Percentiles rank a stretch among this genome's conserved stretches.
These are phyloP conservation scores for Erythrolamprus reginae DNA, from an alignment of 2,113 vertebrate genomes.

Conservation along the genomic window DNA sequence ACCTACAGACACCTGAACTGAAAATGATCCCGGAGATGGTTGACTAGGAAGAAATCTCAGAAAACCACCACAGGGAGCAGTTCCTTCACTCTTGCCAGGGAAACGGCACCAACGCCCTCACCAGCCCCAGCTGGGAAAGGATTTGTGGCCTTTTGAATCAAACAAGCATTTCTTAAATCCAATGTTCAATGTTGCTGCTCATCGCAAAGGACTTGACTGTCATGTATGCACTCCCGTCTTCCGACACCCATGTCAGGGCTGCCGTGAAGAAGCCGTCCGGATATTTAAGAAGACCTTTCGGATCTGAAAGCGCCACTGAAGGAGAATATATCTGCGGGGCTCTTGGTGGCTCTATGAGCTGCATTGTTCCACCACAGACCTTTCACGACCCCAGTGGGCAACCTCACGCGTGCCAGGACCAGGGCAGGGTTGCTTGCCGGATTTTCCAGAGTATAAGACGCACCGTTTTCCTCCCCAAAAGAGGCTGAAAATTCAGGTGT, in stretches of 20 bases:
- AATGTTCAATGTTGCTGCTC: not conserved
- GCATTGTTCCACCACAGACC: not conserved
- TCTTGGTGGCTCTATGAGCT: not conserved
- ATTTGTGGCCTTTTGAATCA: not conserved
- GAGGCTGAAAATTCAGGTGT: no score
- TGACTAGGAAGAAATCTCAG: not conserved
- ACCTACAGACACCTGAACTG: no score
- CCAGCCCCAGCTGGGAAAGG: not conserved
- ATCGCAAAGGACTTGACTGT: not conserved
- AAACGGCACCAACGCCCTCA: not conserved
- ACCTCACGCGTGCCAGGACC: not conserved
- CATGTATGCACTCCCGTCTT: not conserved
- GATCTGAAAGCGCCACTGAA: not conserved
- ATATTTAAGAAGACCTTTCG: not conserved
- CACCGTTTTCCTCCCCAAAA: no score
- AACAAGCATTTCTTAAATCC: not conserved
- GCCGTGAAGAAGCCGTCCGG: not conserved
- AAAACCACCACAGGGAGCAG: not conserved
- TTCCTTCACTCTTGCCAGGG: not conserved
- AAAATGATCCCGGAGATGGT: not conserved
- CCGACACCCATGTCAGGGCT: not conserved
- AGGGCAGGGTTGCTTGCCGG: no score
- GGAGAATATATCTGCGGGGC: not conserved
- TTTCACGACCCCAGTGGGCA: not conserved
- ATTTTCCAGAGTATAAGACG: no score